Conservation (phyloP, 2,113 vertebrate species). For the Oreotrochilus melanogaster region DNA sequence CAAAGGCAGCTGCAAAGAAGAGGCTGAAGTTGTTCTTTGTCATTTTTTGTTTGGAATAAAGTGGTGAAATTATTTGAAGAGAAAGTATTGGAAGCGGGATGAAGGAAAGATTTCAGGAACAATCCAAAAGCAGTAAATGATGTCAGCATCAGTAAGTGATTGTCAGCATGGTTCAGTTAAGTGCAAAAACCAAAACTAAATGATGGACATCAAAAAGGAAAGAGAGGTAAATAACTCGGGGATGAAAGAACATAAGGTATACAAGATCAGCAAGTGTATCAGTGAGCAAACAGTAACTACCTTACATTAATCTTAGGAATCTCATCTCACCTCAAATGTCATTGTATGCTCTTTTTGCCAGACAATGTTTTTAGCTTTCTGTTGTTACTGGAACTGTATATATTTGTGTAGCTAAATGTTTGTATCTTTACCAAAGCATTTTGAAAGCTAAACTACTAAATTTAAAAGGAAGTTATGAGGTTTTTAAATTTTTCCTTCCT, state of each 20-base stretch:
- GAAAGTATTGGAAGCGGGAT: background rate
- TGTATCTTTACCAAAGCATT: background rate
- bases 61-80: background rate
- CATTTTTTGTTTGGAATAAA: background rate
- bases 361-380: background rate
- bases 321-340: background rate
- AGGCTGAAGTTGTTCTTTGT: background rate
- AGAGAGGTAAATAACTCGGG: background rate
- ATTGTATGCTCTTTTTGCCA: background rate
- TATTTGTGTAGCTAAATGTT: background rate
- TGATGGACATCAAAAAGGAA: background rate
- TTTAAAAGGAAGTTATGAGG: background rate
- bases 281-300: background rate
- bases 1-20: background rate
- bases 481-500: background rate
- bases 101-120: background rate
- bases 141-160: background rate
- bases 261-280: background rate
- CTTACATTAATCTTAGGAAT: background rate
- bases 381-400: background rate
- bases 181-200: background rate
- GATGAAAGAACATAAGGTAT: accelerated
- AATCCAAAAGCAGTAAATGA: background rate
- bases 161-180: background rate
- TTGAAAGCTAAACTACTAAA: background rate